These are phyloP conservation scores for Vulpes vulpes DNA, from an alignment of 2,113 vertebrate species.

Conservation along the genomic window DNA sequence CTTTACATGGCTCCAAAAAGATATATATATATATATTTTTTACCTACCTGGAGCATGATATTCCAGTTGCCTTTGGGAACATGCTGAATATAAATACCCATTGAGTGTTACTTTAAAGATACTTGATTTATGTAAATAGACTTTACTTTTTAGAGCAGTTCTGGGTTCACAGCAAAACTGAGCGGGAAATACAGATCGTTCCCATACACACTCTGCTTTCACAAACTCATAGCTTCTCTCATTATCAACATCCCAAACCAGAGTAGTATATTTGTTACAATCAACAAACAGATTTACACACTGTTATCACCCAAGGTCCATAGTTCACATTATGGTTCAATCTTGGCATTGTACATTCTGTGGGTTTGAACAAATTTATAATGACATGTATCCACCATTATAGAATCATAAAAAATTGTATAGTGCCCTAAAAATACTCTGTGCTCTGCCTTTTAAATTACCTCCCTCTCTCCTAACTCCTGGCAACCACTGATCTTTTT, in stretches of 20 bases:
- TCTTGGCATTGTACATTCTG: background rate
- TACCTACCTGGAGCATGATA: background rate
- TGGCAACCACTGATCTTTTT: background rate
- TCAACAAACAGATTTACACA: background rate
- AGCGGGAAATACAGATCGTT: background rate
- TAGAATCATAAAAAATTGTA: background rate
- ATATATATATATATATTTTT: background rate
- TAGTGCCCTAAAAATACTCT: background rate
- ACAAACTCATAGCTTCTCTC: background rate
- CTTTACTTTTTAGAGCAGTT: background rate
- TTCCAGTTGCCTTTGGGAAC: background rate
- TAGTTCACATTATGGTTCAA: background rate
- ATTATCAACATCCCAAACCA: background rate
- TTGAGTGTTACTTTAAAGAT: background rate
- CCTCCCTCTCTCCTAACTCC: background rate
- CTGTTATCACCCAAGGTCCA: background rate
- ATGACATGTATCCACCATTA: background rate
- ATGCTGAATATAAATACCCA: background rate
- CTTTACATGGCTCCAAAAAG: background rate
- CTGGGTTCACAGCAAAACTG: background rate
- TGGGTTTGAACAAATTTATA: background rate
- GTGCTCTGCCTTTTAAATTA: background rate
- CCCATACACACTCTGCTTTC: background rate
- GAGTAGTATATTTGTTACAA: background rate
- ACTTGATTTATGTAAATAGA: background rate